Conservation (phyloP, 2,888 invertebrate genomes). For the Ophonus ardosiacus region DNA sequence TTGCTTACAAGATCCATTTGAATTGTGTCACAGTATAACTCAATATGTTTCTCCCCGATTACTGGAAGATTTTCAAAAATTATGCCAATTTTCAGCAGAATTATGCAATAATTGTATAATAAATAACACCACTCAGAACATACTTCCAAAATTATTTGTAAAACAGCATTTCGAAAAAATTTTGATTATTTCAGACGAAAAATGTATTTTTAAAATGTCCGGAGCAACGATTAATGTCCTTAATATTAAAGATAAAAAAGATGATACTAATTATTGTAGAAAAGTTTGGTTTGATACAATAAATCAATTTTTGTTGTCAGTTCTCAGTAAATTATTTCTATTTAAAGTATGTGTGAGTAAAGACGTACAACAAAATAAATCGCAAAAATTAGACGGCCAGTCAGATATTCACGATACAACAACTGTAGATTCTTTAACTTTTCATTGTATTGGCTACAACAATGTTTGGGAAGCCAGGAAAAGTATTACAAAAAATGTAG, state of each 20-base stretch:
- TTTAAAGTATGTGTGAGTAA: constrained; percentile 69
- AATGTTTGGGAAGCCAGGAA: constrained; percentile 73
- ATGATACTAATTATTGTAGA: constrained; percentile 50
- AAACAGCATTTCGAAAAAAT: constrained; percentile 50
- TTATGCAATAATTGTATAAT: constrained; percentile 68
- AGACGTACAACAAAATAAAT: constrained; percentile 70
- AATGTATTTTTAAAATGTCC: constrained; percentile 67
- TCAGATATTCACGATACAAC: constrained; percentile 73
- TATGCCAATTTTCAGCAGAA: constrained; percentile 70
- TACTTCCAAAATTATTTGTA: constrained; percentile 68
- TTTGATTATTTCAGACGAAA: constrained; percentile 51
- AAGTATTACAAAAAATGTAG: constrained; percentile 67
- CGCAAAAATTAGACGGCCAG: constrained; percentile 71
- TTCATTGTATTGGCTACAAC: constrained; percentile 71
- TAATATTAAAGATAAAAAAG: constrained; percentile 64
- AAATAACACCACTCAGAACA: constrained; percentile 65
- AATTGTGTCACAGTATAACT: constrained; percentile 80
- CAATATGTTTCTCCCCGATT: constrained; percentile 70
- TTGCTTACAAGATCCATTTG: constrained; percentile 84
- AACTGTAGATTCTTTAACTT: constrained; percentile 68
- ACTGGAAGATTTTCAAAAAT: constrained; percentile 71
- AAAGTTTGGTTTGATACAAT: constrained; percentile 71
- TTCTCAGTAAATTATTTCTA: constrained; percentile 72
- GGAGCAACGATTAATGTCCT: constrained; percentile 66
- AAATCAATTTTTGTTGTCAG: constrained; percentile 70